Conservation (phyloP, 2,797 vertebrate species). For the Graptemys geographica region DNA sequence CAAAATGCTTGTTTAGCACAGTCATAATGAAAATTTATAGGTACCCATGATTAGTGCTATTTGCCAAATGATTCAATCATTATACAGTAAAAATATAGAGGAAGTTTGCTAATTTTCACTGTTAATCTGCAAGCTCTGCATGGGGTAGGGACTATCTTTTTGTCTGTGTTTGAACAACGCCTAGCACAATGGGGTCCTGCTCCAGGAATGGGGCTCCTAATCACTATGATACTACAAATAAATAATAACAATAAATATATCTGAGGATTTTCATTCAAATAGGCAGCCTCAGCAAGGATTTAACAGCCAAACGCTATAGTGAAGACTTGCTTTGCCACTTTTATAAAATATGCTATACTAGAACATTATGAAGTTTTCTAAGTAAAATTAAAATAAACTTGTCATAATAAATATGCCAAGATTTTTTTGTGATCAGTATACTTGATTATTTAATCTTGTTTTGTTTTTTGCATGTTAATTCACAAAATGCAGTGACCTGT, state of each 20-base stretch:
- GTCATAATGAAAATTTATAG: not conserved
- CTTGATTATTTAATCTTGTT: not conserved
- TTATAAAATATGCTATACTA: not conserved
- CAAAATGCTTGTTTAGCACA: not conserved
- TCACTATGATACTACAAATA: not conserved
- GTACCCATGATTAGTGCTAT: not conserved
- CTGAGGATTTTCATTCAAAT: not conserved
- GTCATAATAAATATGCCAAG: not conserved
- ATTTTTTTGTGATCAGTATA: not conserved
- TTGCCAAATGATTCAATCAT: not conserved
- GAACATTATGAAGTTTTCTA: not conserved
- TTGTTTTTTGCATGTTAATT: not conserved
- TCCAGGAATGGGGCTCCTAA: not conserved
- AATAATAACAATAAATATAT: not conserved
- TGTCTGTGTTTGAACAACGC: not conserved
- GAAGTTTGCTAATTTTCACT: not conserved
- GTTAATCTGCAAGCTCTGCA: not conserved
- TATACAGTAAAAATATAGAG: not conserved
- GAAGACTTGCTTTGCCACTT: not conserved
- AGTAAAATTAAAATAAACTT: not conserved
- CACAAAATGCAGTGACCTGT: not conserved
- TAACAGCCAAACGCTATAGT: slow-evolving; percentile 4
- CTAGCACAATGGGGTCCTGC: not conserved
- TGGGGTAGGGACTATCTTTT: not conserved
- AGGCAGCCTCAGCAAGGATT: not conserved